These are phyloP conservation scores for Anorthoa munda DNA, from an alignment of 2,888 invertebrate genomes.

Conservation along the genomic window DNA sequence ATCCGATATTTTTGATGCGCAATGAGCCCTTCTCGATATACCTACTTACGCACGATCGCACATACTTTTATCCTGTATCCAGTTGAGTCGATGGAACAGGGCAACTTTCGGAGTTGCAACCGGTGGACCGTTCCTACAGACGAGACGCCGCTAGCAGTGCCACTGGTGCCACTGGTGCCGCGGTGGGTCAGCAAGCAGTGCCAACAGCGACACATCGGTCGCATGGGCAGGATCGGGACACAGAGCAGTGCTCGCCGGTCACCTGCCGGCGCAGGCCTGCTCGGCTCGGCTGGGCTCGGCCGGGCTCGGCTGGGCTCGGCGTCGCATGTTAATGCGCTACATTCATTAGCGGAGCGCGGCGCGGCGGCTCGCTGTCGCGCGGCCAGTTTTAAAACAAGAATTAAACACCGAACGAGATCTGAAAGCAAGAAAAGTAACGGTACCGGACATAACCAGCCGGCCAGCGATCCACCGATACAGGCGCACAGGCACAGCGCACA, in stretches of 20 bases:
- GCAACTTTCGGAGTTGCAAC: not conserved
- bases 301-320: conserved; percentile 16
- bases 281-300: conserved; percentile 6
- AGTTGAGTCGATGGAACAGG: not conserved
- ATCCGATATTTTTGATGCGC: too few relatives aligned
- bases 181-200: not conserved
- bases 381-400: conserved; percentile 76
- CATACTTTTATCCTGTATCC: too few relatives aligned
- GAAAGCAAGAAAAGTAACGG: conserved; percentile 82
- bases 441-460: conserved; percentile 74
- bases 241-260: conserved; percentile 29
- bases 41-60: not conserved
- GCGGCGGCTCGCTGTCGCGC: conserved; percentile 61
- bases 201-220: not conserved
- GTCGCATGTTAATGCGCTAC: conserved; percentile 62
- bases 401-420: conserved; percentile 78
- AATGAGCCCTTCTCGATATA: too few relatives aligned
- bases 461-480: conserved; percentile 59
- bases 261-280: conserved; percentile 15
- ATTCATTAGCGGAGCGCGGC: conserved; percentile 62
- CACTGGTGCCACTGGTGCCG: not conserved
- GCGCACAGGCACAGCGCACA: conserved; percentile 37
- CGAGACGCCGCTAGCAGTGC: not conserved
- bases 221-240: not conserved
- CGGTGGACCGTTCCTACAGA: not conserved